phyloP scores from a whole-genome alignment of 1,140 invertebrate species.

The Bradynema listronoti region DNA sequence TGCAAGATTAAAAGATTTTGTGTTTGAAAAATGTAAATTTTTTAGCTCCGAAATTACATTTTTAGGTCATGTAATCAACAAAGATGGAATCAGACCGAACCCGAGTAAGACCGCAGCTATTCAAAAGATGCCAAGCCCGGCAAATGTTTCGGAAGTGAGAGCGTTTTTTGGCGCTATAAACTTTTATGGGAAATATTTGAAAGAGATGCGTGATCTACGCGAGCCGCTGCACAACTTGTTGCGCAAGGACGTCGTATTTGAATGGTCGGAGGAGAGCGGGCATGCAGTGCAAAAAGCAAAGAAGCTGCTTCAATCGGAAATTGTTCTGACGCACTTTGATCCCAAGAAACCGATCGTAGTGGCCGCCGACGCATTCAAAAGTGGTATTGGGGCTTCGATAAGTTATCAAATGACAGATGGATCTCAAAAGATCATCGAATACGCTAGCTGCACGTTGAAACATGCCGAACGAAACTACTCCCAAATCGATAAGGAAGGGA shows the following conservation, averaged over 20 bases:
- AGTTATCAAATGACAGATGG: slow-evolving; percentile 58
- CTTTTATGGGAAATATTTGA: slow-evolving; percentile 32
- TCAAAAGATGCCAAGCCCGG: no score
- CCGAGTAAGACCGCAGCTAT: no score
- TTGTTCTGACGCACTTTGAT: slow-evolving; percentile 58
- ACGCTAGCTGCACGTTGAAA: slow-evolving; percentile 59
- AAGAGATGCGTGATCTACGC: slow-evolving; percentile 18
- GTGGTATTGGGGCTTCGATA: slow-evolving; percentile 60
- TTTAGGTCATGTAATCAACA: no score
- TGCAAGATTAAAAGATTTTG: no score
- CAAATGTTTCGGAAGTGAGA: slow-evolving; percentile 7
- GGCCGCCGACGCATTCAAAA: slow-evolving; percentile 60
- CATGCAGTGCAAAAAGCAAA: slow-evolving; percentile 46
- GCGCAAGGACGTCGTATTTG: slow-evolving; percentile 19
- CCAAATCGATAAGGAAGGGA: slow-evolving; percentile 62
- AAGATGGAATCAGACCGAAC: no score
- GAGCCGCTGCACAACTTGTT: slow-evolving; percentile 23
- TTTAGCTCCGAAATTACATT: no score
- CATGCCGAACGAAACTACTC: slow-evolving; percentile 60
- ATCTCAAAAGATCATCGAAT: slow-evolving; percentile 58
- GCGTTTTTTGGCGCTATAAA: slow-evolving; percentile 46
- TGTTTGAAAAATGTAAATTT: no score
- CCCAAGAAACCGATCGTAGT: slow-evolving; percentile 55
- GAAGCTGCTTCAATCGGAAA: slow-evolving; percentile 33
- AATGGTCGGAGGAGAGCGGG: slow-evolving; percentile 7